Percentiles rank a stretch among this genome's conserved stretches.
Evolutionary conservation across 2,888 invertebrate genomes (phyloP).

Genomic region (Nemotelus pantherinus): DNA sequence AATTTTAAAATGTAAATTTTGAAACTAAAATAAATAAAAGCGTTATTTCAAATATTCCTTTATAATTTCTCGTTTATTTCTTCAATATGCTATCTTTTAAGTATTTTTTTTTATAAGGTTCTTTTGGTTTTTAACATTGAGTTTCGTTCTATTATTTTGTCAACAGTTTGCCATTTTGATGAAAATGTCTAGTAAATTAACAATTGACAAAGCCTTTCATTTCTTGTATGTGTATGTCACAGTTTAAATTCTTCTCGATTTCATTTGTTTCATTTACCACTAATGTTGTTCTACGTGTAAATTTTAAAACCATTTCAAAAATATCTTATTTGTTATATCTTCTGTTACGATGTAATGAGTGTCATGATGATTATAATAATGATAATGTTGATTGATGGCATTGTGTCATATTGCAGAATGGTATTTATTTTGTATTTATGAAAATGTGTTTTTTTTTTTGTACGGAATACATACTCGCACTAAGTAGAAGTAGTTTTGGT

Average conservation of each 20-base stretch:
- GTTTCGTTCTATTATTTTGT: slow-evolving; percentile 3
- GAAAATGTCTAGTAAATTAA: slow-evolving; percentile 33
- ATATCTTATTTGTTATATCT: slow-evolving; percentile 17
- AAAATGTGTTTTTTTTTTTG: slow-evolving; percentile 21
- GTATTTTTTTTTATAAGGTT: slow-evolving; percentile 34
- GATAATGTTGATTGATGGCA: not conserved
- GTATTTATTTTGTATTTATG: not conserved
- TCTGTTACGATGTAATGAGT: slow-evolving; percentile 24
- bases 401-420: slow-evolving; percentile 12
- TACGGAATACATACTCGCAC: not conserved
- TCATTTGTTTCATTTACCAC: not conserved
- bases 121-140: slow-evolving; percentile 21
- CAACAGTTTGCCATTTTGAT: slow-evolving; percentile 25
- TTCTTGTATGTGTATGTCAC: slow-evolving; percentile 2
- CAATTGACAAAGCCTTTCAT: slow-evolving; percentile 29
- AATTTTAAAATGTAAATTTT: not conserved
- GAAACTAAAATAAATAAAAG: not conserved
- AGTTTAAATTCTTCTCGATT: slow-evolving; percentile 28
- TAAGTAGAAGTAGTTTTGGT: slow-evolving; percentile 3
- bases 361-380: not conserved
- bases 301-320: slow-evolving; percentile 34
- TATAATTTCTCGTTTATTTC: slow-evolving; percentile 23
- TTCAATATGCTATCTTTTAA: slow-evolving; percentile 35
- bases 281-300: slow-evolving; percentile 29
- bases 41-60: not conserved